These are phyloP conservation scores for Oryzaephilus surinamensis DNA, from an alignment of 1,140 invertebrate genomes.

Conservation along the genomic window DNA sequence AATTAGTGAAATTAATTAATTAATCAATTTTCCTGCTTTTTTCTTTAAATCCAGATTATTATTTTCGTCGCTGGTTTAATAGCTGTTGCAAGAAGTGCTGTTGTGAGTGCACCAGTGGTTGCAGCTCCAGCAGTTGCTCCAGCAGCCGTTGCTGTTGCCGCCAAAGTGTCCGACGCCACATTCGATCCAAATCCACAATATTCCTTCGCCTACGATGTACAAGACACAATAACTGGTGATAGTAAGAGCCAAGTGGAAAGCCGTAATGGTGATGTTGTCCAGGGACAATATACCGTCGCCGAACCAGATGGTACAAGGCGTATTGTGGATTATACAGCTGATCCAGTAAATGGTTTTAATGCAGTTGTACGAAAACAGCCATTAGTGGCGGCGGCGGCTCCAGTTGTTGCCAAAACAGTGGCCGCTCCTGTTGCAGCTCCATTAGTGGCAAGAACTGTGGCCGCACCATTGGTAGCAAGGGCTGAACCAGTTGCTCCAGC, in stretches of 20 bases:
- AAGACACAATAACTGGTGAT: conserved; percentile 47
- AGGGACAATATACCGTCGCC: conserved; percentile 51
- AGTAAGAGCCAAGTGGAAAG: conserved; percentile 46
- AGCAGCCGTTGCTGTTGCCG: conserved; percentile 6
- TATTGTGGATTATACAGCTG: conserved; percentile 36
- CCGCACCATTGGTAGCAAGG: conserved; percentile 29
- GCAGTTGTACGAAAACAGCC: conserved; percentile 26
- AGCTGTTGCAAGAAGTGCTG: conserved; percentile 12
- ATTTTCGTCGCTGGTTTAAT: conserved; percentile 12
- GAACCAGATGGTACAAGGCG: conserved; percentile 45
- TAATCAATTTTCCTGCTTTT: not conserved
- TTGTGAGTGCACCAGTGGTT: conserved; percentile 10
- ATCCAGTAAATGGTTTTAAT: conserved; percentile 28
- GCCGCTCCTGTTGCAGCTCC: conserved; percentile 34
- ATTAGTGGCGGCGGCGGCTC: conserved; percentile 32
- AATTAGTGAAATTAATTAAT: not conserved
- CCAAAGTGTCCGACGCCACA: conserved; percentile 12
- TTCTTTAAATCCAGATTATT: conserved; percentile 12
- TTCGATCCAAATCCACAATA: conserved; percentile 44
- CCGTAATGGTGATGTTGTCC: conserved; percentile 49
- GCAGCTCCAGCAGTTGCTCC: conserved; percentile 2
- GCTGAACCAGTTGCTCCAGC: conserved; percentile 23
- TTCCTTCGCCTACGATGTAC: conserved; percentile 44
- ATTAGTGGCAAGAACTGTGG: conserved; percentile 30
- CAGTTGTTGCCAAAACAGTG: conserved; percentile 22